These are phyloP conservation scores for Ptychoptera albimana DNA, from an alignment of 2,888 invertebrate genomes.

Conservation along the genomic window DNA sequence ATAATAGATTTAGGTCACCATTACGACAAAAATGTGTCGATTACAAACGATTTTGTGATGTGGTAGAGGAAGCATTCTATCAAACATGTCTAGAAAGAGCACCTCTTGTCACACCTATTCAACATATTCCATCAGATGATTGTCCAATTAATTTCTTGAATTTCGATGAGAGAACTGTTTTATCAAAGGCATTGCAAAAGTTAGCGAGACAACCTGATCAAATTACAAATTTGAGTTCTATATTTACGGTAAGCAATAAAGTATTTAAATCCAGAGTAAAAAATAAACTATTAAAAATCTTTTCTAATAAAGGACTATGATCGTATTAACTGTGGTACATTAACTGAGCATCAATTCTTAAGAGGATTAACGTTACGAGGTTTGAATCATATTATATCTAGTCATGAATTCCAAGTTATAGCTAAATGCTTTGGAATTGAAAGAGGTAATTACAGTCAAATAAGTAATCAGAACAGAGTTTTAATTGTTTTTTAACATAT, in stretches of 20 bases:
- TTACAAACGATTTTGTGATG: conserved; percentile 49
- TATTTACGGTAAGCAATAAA: conserved; percentile 30
- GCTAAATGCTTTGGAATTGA: conserved; percentile 58
- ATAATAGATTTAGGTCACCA: conserved; percentile 43
- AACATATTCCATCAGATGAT: conserved; percentile 51
- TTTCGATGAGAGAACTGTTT: conserved; percentile 50
- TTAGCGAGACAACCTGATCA: conserved; percentile 47
- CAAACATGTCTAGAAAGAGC: conserved; percentile 47
- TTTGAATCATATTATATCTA: conserved; percentile 45
- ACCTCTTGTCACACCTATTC: conserved; percentile 49
- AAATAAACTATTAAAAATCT: background rate
- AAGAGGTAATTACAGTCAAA: no score
- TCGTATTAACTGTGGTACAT: conserved; percentile 45
- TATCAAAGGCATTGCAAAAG: conserved; percentile 50
- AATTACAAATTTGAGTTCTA: conserved; percentile 48
- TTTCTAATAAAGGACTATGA: conserved; percentile 44
- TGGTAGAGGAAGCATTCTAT: conserved; percentile 53
- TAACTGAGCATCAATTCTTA: conserved; percentile 44
- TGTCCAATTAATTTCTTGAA: conserved; percentile 49
- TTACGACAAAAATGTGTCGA: conserved; percentile 41
- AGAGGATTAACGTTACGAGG: conserved; percentile 47
- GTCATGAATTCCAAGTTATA: conserved; percentile 49
- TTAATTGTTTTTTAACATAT: background rate
- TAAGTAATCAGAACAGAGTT: background rate
- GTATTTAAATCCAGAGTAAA: conserved; percentile 22